Evolutionary conservation across 2,797 vertebrate genomes (phyloP), one percentile per base, ranked within the genome.

Genomic region (Psittacula echo): DNA sequence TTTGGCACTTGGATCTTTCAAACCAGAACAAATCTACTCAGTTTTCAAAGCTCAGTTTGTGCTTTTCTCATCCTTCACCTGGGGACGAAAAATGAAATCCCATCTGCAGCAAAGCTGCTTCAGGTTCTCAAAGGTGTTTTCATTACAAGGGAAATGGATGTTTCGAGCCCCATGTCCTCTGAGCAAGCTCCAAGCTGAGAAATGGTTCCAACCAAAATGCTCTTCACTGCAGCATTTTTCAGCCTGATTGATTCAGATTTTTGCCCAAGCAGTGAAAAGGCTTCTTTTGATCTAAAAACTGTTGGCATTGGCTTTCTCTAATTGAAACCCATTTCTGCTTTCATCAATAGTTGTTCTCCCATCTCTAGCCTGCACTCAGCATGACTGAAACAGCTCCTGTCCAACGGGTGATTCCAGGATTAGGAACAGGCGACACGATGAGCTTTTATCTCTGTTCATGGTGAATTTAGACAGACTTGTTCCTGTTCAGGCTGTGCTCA

Each of bases 231-330:
- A 79, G 88, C 47, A 13, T 78, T 91, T 90, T 37, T n/a, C 78
- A 47, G 54, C 47, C 77, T 54, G 78, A 53, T 50, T 14, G 82
- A 93, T 87, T 58, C 32, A 42, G 30, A 9, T 67, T 80, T 89
- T 70, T 51, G 79, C 73, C 65, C 62, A 21, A 56, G 47, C 82
- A 34, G 76, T 64, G 61, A 29, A 61, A 78, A 79, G 14, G 74
- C 24, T 90, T 7, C 74, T 66, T 95, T 93, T 92, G 93, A 90
- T 88, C 86, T 89, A 34, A 81, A 79, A 85, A 13, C 71, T 51
- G 56, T 81, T 65, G 56, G 37, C 74, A 45, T 68, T 0, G 3
- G 34, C 54, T 62, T 78, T 88, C 92, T 71, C 76, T 32, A 75
- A 93, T 90, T 51, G 85, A 72, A 88, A 95, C 47, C 54, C n/a